Evolutionary conservation across 2,888 invertebrate species (phyloP), one percentile per base, ranked within the genome.

Genomic region (Campoplex nolae): DNA sequence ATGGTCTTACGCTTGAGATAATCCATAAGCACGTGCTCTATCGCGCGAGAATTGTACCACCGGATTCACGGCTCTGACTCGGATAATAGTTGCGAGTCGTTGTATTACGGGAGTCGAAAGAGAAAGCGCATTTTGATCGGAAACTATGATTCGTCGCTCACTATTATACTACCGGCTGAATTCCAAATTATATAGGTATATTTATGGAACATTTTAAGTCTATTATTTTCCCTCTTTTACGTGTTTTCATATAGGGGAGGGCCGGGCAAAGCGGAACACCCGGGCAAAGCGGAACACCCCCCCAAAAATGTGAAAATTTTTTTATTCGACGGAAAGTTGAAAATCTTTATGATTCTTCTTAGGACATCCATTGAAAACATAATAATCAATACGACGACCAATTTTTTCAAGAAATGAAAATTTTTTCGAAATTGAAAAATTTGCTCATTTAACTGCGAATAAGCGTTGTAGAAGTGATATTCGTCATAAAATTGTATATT

Each of bases 1-100:
- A 77, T 76, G 73, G 78, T 65, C 38, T 70, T 45, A 68, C 75
- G 75, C 67, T 62, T 62, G 35, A 45, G 73, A 79, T 84, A 79
- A 48, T 16, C 76, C 71, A 67, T 56, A 83, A 83, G 83, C 86
- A 84, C 86, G 86, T 78, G 86, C 81, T 83, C 76, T 58, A 56
- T 38, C 68, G 54, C 67, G 42, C 54, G 54, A 73, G 71, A 81
- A 85, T 80, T 58, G 76, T 67, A 76, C 58, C 84, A 84, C 86
- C 84, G 86, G 86, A 86, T 86, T 86, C 83, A 86, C 86, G 86
- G 84, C 65, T 80, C 73, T 84, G 73, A 84, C 76, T 84, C 81
- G 54, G 23, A 71, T 86, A 86, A 86, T 86, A 74, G 74, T 73
- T 35, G 32, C 16, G 76, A 74, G 56, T 51, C 54, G 28, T 23